A percentile compares a stretch with the other conserved stretches of the same genome.
Evolutionary conservation across 2,888 invertebrate genomes (phyloP).

Genomic region (Drosophila merina): DNA sequence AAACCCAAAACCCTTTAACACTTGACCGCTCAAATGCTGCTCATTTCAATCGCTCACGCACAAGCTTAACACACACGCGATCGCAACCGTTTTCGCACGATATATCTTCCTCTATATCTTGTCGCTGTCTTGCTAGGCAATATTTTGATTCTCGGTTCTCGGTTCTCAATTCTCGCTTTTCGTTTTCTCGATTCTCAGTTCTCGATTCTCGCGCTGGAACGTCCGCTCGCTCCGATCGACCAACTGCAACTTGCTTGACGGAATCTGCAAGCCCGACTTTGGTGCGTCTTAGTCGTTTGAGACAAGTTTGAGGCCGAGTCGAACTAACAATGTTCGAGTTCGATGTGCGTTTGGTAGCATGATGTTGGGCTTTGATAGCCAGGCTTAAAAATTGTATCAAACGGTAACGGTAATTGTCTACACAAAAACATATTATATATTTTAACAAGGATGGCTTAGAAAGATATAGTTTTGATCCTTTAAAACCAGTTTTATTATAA

Average conservation of each 20-base stretch:
- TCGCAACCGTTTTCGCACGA: conserved; percentile 13
- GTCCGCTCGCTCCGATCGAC: conserved; percentile 73
- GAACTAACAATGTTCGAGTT: conserved; percentile 58
- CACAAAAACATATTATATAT: too few species aligned
- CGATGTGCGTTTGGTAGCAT: conserved; percentile 30
- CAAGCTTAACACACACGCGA: conserved; percentile 43
- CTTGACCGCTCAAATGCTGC: conserved; percentile 55
- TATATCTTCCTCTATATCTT: conserved; percentile 12
- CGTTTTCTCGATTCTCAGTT: conserved; percentile 22
- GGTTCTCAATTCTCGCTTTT: conserved; percentile 16
- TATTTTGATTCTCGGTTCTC: conserved; percentile 11
- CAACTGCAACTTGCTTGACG: conserved; percentile 73
- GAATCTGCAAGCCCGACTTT: conserved; percentile 74
- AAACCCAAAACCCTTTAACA: conserved; percentile 10
- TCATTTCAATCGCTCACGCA: conserved; percentile 58
- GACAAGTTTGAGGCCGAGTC: conserved; percentile 64
- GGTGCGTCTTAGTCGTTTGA: conserved; percentile 65
- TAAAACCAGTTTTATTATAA: too few species aligned
- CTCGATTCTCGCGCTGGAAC: conserved; percentile 61
- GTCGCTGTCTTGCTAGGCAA: conserved; percentile 17
- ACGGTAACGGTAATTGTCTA: background rate
- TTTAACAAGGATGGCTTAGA: too few species aligned
- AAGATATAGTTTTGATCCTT: too few species aligned
- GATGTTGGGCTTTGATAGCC: background rate
- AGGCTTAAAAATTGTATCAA: conserved; percentile 3